A percentile compares a stretch with the other conserved stretches of the same genome.
Conservation (phyloP, 1,140 invertebrate species). For the Caerostris extrusa region DNA sequence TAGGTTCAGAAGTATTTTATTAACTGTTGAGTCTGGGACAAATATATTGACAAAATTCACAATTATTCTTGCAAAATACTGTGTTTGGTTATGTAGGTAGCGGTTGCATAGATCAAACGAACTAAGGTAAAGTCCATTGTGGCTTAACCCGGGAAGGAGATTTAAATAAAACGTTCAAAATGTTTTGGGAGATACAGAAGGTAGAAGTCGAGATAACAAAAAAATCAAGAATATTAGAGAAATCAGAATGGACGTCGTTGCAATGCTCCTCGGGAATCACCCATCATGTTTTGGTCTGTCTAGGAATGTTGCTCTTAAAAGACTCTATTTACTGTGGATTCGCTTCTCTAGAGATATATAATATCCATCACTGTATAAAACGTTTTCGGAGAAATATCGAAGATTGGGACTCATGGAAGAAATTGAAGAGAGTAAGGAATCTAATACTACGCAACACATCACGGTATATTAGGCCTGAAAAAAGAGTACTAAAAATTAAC, state of each 20-base stretch:
- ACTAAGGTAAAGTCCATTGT: background rate
- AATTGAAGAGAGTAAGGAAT: background rate
- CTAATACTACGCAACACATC: slow-evolving; percentile 35
- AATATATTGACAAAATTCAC: too few relatives aligned
- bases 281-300: background rate
- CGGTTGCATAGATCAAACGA: background rate
- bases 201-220: background rate
- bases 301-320: slow-evolving; percentile 15
- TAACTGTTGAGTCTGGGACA: too few relatives aligned
- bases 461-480: slow-evolving; percentile 5
- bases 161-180: background rate
- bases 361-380: slow-evolving; percentile 6
- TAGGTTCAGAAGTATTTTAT: too few relatives aligned
- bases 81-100: slow-evolving; percentile 11
- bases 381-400: slow-evolving; percentile 28
- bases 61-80: background rate
- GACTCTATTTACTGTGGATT: background rate
- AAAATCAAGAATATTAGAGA: background rate
- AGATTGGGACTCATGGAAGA: slow-evolving; percentile 28
- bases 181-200: slow-evolving; percentile 1
- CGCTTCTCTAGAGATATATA: background rate
- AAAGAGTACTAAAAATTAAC: slow-evolving; percentile 65
- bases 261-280: background rate
- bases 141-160: background rate
- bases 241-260: background rate